Evolutionary conservation across 2,113 vertebrate species (phyloP), one percentile per base, ranked within the genome.

Genomic region (Aleadryas rufinucha): DNA sequence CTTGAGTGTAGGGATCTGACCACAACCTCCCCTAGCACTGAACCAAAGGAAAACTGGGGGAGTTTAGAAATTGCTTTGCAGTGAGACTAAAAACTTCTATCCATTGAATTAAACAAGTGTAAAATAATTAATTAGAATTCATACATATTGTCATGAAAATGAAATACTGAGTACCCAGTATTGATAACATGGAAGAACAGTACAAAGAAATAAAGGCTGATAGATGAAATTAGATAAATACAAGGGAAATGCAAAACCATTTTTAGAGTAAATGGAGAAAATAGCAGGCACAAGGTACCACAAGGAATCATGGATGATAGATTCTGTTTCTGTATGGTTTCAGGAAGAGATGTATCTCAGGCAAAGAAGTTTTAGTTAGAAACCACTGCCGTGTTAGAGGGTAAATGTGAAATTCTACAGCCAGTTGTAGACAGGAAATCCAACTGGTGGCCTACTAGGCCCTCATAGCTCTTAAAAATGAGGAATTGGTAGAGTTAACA

Each of bases 371-470:
- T 81, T 74, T 47, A 68, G 7, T 66, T 23, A 44, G 11, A 61
- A 65, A 9, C 7, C n/a, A 10, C 39, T 52, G 23, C 22, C 11
- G 35, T 60, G 3, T 44, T 68, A 42, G 28, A 5, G 13, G 8
- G 5, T 39, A 70, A 81, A 42, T 47, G 6, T 69, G 42, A 66
- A 82, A 59, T 82, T 70, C 64, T 27, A 0, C 37, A 52, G n/a
- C 9, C 35, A 33, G 4, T 1, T 42, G 22, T n/a, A 13, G 19
- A 12, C 6, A n/a, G 28, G 10, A 92, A 45, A 75, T 83, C 26
- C 28, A n/a, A 4, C 8, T 41, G 4, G 7, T 24, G 30, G 26
- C 69, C 28, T 28, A 31, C 39, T 8, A 0, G 1, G 6, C 20
- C 20, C 21, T 35, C 11, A 2, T 8, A 76, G 15, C 39, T 76